phyloP scores from a whole-genome alignment of 2,113 vertebrate species.

The Xyliphius kryptos region DNA sequence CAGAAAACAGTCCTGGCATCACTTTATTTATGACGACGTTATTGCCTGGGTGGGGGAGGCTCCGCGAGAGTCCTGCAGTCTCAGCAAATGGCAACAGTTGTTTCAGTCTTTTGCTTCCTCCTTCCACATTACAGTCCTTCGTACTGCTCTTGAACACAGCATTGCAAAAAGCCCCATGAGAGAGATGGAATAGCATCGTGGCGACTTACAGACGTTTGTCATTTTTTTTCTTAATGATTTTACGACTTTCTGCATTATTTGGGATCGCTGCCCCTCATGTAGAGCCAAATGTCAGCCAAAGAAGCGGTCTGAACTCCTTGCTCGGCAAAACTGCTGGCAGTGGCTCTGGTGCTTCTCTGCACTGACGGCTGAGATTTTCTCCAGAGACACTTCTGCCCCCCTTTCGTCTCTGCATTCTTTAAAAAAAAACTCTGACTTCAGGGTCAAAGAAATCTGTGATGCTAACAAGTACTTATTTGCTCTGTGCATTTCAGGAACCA shows the following conservation, averaged over 20 bases:
- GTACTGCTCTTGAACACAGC: not conserved
- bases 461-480: not conserved
- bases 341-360: not conserved
- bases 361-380: not conserved
- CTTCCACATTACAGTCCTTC: not conserved
- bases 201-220: not conserved
- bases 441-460: no score
- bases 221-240: not conserved
- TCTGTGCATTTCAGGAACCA: slow-evolving; percentile 22
- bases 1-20: no score
- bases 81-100: slow-evolving; percentile 14
- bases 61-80: not conserved
- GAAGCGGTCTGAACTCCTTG: not conserved
- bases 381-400: not conserved
- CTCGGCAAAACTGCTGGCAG: not conserved
- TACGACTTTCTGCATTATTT: not conserved
- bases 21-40: no score
- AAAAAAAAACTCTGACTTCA: no score
- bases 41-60: not conserved
- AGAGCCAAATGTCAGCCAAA: not conserved
- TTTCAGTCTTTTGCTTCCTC: not conserved
- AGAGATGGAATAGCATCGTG: not conserved
- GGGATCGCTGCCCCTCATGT: not conserved
- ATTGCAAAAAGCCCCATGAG: no score
- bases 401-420: no score